Evolutionary conservation across 2,888 invertebrate species (phyloP).

Genomic region (Tuberolachnus salignus): DNA sequence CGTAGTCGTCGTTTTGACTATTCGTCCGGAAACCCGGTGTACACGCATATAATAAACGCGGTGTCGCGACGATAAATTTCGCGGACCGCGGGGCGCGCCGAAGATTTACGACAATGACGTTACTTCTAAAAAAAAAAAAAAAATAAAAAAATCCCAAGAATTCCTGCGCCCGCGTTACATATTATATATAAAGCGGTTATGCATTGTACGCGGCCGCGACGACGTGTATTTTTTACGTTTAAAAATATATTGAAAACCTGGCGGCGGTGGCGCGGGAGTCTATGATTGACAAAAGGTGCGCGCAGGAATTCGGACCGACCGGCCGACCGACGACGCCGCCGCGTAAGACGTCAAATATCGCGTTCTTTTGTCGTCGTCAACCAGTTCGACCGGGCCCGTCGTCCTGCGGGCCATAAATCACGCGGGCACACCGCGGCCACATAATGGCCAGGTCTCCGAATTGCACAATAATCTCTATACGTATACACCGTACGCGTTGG

Average conservation of each 20-base stretch:
- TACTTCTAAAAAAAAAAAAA: too few relatives aligned
- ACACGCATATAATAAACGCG: too few relatives aligned
- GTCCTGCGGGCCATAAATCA: conserved; percentile 47
- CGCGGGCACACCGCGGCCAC: neutral
- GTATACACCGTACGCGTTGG: neutral
- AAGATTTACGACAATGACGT: too few relatives aligned
- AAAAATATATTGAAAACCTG: neutral
- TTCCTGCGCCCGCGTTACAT: too few relatives aligned
- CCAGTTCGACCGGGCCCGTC: conserved; percentile 38
- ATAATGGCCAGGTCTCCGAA: conserved; percentile 37
- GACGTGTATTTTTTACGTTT: neutral
- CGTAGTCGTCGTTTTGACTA: neutral
- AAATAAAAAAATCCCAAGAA: too few relatives aligned
- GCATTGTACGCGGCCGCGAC: neutral
- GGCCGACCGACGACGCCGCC: too few relatives aligned
- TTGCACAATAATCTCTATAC: too few relatives aligned
- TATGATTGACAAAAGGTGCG: conserved; percentile 49
- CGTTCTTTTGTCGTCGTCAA: conserved; percentile 52
- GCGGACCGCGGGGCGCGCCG: too few relatives aligned
- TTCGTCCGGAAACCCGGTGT: too few relatives aligned
- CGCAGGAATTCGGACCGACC: conserved; percentile 31
- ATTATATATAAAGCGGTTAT: conserved; percentile 2
- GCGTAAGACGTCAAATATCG: conserved; percentile 34
- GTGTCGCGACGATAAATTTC: too few relatives aligned
- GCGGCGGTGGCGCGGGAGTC: neutral